A percentile compares a stretch with the other conserved stretches of the same genome.
These are phyloP conservation scores for Nycteola revayana DNA, from an alignment of 2,888 invertebrate genomes.

Conservation along the genomic window DNA sequence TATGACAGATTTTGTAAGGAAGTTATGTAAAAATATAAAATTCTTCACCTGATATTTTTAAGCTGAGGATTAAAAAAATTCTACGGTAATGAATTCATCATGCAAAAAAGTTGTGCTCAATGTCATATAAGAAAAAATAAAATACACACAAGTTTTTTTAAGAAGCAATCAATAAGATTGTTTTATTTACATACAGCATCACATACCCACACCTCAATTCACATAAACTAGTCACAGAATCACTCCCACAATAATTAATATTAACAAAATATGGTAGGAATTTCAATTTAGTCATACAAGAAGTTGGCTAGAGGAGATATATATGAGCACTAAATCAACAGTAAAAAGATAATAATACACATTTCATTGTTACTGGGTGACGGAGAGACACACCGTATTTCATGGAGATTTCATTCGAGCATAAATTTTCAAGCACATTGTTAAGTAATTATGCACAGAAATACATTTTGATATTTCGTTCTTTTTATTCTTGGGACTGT, in stretches of 20 bases:
- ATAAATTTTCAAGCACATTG: constrained; percentile 49
- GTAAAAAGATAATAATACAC: constrained; percentile 41
- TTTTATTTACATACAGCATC: too few species aligned
- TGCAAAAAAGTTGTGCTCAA: too few species aligned
- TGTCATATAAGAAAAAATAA: too few species aligned
- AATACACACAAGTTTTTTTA: too few species aligned
- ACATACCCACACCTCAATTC: too few species aligned
- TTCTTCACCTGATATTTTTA: too few species aligned
- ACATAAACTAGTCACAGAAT: too few species aligned
- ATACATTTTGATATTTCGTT: constrained; percentile 30
- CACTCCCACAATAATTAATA: constrained; percentile 12
- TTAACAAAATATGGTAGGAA: constrained; percentile 13
- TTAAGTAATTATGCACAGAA: constrained; percentile 44
- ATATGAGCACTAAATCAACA: constrained; percentile 42
- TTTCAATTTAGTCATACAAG: constrained; percentile 29
- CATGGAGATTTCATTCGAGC: constrained; percentile 52
- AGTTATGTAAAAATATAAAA: too few species aligned
- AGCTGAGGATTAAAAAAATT: too few species aligned
- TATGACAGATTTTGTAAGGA: too few species aligned
- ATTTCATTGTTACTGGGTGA: constrained; percentile 46
- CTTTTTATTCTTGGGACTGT: constrained; percentile 17
- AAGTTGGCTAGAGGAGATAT: constrained; percentile 24
- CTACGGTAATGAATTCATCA: too few species aligned
- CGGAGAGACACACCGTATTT: constrained; percentile 44
- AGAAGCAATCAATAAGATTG: too few species aligned